Evolutionary conservation across 2,113 vertebrate species (phyloP).

Genomic region (Orycteropus afer): DNA sequence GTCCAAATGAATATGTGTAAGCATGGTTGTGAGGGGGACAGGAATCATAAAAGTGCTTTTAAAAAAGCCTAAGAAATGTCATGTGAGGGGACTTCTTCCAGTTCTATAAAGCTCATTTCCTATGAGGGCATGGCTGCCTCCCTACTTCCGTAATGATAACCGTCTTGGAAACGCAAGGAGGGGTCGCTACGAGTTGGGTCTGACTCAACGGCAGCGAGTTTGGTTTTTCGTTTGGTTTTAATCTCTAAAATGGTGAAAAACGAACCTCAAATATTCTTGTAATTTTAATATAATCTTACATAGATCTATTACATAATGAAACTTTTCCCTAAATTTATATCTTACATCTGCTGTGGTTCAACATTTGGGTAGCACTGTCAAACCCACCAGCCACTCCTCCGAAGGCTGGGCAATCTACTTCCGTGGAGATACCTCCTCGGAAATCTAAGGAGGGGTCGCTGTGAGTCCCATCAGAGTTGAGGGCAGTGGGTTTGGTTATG

Average conservation of each 20-base stretch:
- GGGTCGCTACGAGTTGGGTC: too few species aligned
- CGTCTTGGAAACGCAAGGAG: too few species aligned
- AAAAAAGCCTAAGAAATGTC: neutral
- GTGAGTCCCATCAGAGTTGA: too few species aligned
- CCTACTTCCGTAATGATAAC: too few species aligned
- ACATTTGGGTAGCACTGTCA: neutral
- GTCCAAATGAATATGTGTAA: neutral
- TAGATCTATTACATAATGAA: neutral
- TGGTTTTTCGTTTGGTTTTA: too few species aligned
- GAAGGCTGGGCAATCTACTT: too few species aligned
- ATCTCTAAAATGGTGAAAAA: neutral
- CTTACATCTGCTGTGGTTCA: neutral
- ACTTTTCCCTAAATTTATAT: neutral
- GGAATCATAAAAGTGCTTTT: neutral
- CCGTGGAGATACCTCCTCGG: too few species aligned
- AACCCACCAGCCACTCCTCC: too few species aligned
- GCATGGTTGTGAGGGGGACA: neutral
- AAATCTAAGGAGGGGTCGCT: too few species aligned
- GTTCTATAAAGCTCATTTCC: conserved; percentile 19
- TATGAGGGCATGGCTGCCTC: neutral
- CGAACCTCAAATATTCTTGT: neutral
- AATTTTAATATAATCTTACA: neutral
- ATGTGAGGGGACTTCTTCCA: neutral
- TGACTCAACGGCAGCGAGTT: too few species aligned
- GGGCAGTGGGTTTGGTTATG: too few species aligned